A percentile compares a stretch with the other conserved stretches of the same genome.
Evolutionary conservation across 1,140 invertebrate species (phyloP).

Genomic region (Drosophila sucinea): DNA sequence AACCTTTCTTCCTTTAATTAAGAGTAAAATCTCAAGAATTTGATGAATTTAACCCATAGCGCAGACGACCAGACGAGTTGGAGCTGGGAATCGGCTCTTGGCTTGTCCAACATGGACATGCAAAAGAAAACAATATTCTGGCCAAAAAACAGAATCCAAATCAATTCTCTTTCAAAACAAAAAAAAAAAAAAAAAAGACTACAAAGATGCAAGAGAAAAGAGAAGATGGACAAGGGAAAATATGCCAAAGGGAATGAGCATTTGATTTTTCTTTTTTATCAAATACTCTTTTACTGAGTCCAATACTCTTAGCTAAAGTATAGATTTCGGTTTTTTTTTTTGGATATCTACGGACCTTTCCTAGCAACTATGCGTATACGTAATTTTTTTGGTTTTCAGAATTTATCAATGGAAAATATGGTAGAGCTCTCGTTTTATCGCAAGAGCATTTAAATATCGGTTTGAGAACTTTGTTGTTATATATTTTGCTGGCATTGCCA

Average conservation of each 20-base stretch:
- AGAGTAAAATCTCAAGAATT: neutral
- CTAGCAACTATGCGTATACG: no score
- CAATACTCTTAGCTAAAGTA: no score
- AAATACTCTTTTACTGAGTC: neutral
- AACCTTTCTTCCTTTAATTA: neutral
- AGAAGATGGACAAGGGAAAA: neutral
- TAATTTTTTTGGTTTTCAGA: no score
- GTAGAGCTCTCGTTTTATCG: no score
- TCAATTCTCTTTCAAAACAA: constrained; percentile 54
- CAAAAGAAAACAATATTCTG: constrained; percentile 53
- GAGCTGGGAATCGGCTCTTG: neutral
- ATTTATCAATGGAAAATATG: no score
- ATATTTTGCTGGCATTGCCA: constrained; percentile 56
- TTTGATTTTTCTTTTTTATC: neutral
- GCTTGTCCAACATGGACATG: constrained; percentile 4
- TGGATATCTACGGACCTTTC: no score
- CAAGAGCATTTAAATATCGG: no score
- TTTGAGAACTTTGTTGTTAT: constrained; percentile 39
- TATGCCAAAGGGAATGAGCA: constrained; percentile 3
- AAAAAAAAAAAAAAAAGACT: constrained; percentile 23
- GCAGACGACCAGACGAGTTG: constrained; percentile 25
- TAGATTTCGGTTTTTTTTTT: no score
- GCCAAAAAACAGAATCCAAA: constrained; percentile 50
- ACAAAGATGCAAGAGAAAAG: constrained; percentile 19
- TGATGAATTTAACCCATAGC: constrained; percentile 8